Percentiles rank a stretch among this genome's conserved stretches.
phyloP scores from a whole-genome alignment of 2,113 vertebrate species.

The Pipa parva region DNA sequence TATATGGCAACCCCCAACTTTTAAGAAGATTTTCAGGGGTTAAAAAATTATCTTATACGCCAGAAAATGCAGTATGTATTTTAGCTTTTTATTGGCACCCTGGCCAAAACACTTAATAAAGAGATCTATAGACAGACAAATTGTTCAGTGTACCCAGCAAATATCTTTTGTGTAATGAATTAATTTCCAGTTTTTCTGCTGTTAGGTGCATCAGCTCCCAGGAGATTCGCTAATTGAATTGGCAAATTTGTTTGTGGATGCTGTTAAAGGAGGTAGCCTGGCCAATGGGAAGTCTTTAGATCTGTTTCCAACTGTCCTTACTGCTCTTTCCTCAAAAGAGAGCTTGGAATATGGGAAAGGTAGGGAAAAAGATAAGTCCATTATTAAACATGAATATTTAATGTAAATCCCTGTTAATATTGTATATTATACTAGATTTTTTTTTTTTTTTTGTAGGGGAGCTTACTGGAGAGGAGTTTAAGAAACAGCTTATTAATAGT shows the following conservation, averaged over 20 bases:
- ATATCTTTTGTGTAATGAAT: no score
- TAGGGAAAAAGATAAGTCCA: conserved; percentile 46
- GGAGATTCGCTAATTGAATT: conserved; percentile 71
- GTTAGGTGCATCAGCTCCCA: conserved; percentile 75
- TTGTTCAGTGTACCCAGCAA: no score
- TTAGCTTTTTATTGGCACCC: no score
- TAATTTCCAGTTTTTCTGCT: conserved; percentile 1
- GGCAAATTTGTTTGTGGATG: conserved; percentile 75
- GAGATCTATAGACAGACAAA: no score
- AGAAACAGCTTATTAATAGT: conserved; percentile 88
- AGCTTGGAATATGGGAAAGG: conserved; percentile 81
- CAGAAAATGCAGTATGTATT: no score
- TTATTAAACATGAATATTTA: conserved; percentile 1
- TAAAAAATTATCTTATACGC: no score
- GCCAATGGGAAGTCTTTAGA: conserved; percentile 86
- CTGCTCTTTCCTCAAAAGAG: conserved; percentile 73
- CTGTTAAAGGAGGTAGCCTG: conserved; percentile 74
- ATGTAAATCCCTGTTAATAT: neutral
- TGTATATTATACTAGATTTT: conserved; percentile 18
- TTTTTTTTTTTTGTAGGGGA: conserved; percentile 65
- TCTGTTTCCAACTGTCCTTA: conserved; percentile 84
- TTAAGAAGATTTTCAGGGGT: no score
- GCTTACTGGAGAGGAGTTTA: conserved; percentile 85
- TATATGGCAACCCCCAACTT: no score
- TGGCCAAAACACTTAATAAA: no score